phyloP scores from a whole-genome alignment of 2,888 invertebrate species.

The Hydrotaea cyrtoneurina region DNA sequence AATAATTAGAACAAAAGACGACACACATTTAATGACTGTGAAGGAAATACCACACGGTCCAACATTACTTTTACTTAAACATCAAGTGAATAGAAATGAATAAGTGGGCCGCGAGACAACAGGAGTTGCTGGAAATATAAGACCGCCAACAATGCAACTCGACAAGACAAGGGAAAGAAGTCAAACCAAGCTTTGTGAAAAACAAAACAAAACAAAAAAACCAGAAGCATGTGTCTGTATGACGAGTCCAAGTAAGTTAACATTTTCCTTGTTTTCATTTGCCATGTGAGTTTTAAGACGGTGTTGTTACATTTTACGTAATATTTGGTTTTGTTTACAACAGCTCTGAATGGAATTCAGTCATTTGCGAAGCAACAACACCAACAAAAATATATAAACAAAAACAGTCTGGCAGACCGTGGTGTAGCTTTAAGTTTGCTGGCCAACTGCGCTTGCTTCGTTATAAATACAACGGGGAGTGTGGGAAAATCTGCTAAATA shows the following conservation, averaged over 20 bases:
- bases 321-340: constrained; percentile 37
- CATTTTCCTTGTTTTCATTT: background rate
- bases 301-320: constrained; percentile 29
- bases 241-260: background rate
- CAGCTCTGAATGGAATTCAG: constrained; percentile 18
- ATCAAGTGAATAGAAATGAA: too few species aligned
- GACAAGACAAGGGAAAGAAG: too few species aligned
- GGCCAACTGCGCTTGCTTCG: background rate
- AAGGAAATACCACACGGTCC: too few species aligned
- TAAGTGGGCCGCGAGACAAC: too few species aligned
- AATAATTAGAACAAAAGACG: too few species aligned
- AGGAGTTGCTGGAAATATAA: too few species aligned
- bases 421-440: background rate
- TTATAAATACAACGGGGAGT: background rate
- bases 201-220: too few species aligned
- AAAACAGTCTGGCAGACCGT: background rate
- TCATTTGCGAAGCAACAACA: background rate
- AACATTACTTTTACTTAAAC: too few species aligned
- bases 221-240: too few species aligned
- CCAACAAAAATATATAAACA: background rate
- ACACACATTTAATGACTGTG: too few species aligned
- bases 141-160: too few species aligned
- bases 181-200: too few species aligned
- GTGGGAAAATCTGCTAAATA: constrained; percentile 37
- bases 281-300: background rate